These are phyloP conservation scores for Paedocypris micromegethes DNA, from an alignment of 2,797 vertebrate genomes.

Conservation along the genomic window DNA sequence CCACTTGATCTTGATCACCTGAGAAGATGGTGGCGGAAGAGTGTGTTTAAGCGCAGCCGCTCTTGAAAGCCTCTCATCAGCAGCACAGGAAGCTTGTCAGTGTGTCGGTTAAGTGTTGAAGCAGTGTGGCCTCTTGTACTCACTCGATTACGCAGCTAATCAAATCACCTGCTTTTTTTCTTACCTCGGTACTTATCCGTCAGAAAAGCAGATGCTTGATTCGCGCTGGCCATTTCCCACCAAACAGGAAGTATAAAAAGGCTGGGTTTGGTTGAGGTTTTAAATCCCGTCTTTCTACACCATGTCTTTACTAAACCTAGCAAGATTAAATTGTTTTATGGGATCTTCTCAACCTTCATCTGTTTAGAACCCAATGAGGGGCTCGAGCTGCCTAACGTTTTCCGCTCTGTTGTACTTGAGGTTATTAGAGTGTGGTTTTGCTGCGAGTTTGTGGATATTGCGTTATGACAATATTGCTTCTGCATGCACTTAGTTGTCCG, in stretches of 20 bases:
- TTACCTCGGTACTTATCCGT: conserved; percentile 30
- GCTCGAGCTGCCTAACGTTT: conserved; percentile 40
- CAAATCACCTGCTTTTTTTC: conserved; percentile 54
- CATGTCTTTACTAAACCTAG: conserved; percentile 19
- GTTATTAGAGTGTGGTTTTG: conserved; percentile 48
- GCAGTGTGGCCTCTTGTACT: conserved; percentile 39
- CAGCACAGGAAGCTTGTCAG: conserved; percentile 34
- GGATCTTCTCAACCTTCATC: conserved; percentile 42
- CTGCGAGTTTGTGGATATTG: conserved; percentile 45
- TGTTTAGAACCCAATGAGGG: conserved; percentile 41
- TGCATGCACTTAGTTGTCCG: conserved; percentile 34
- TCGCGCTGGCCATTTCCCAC: conserved; percentile 29
- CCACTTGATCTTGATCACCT: background rate
- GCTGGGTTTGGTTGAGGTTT: conserved; percentile 5
- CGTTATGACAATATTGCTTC: conserved; percentile 45
- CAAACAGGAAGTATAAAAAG: conserved; percentile 3
- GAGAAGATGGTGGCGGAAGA: background rate
- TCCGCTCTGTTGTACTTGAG: conserved; percentile 38
- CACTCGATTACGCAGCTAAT: conserved; percentile 54
- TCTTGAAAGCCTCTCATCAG: conserved; percentile 44
- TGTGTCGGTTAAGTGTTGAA: conserved; percentile 39
- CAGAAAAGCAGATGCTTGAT: conserved; percentile 35
- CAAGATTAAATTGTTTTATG: conserved; percentile 36
- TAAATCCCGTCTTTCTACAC: conserved; percentile 3
- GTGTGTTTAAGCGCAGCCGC: conserved; percentile 36